Base-by-base conservation (phyloP, 2,113 vertebrate genomes). In the Alligator mississippiensis region DNA sequence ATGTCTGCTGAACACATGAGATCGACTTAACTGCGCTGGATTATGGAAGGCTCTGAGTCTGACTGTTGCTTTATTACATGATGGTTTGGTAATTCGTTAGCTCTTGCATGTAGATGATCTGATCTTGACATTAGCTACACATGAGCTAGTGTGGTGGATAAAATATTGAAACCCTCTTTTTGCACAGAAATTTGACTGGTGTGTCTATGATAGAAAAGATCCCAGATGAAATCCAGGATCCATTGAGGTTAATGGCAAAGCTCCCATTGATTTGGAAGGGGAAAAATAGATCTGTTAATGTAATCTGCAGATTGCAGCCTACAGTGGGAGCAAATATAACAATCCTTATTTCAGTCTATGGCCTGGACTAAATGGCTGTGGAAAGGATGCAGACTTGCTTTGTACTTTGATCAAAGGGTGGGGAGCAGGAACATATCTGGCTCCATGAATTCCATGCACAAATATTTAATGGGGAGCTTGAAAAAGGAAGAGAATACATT, bases 361-460 rank as follows among this genome's bases (percentile, higher is more conserved):
- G 2, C 19, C 6, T 64, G 19, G 0, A 2, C 16, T 1, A 64
- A 4, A 4, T 68, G 9, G 6, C 5, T 47, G 2, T 11, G 25
- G 63, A 82, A 87, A 27, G 77, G 60, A 9, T 6, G 13, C 5
- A 61, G 79, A 70, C 66, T 8, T 62, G 19, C 19, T 58, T 2
- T 0, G 0, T 4, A 11, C 17, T 0, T 0, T 27, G n/a, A 64
- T 13, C 12, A 28, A 80, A 62, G 5, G 6, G 12, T 34, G 27
- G 0, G 28, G 9, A 15, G 9, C 24, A 82, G 84, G 57, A 25
- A 62, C 8, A 3, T 59, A 61, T 27, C 4, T 6, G 1, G 61
- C 64, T 0, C 5, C 22, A 15, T 24, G 34, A 57, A 54, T 1
- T 58, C 5, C 11, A 80, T 13, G 6, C 0, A 6, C 34, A 66